Evolutionary conservation across 2,888 invertebrate species (phyloP).

Genomic region (Sinelater perroti): DNA sequence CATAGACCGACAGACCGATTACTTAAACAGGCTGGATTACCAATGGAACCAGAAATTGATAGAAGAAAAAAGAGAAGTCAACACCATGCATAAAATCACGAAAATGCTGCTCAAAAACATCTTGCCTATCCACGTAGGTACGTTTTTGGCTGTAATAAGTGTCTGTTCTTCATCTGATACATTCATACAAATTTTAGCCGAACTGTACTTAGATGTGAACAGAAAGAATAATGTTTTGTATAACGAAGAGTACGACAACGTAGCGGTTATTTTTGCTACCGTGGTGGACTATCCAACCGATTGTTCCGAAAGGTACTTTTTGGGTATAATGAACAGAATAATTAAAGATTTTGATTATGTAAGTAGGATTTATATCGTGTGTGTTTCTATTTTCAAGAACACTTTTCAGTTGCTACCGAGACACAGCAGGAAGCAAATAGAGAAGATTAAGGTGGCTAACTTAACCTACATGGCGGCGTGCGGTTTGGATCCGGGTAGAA

Average conservation of each 20-base stretch:
- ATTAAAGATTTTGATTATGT: slow-evolving; percentile 94
- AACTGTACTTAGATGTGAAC: slow-evolving; percentile 77
- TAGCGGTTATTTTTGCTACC: slow-evolving; percentile 96
- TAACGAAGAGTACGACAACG: slow-evolving; percentile 82
- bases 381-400: slow-evolving; percentile 76
- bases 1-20: slow-evolving; percentile 89
- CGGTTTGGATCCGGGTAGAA: slow-evolving; percentile 80
- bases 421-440: slow-evolving; percentile 69
- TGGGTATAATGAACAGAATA: slow-evolving; percentile 80
- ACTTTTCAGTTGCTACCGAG: slow-evolving; percentile 23
- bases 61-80: slow-evolving; percentile 85
- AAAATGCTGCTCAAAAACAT: slow-evolving; percentile 91
- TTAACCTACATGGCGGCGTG: slow-evolving; percentile 98
- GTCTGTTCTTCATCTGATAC: neutral
- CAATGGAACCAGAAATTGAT: slow-evolving; percentile 79
- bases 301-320: slow-evolving; percentile 63
- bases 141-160: slow-evolving; percentile 46
- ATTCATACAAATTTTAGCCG: slow-evolving; percentile 65
- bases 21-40: slow-evolving; percentile 85
- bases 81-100: slow-evolving; percentile 87
- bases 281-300: slow-evolving; percentile 63
- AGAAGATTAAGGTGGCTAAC: slow-evolving; percentile 96
- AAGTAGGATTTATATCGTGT: slow-evolving; percentile 42
- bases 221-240: slow-evolving; percentile 76
- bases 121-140: slow-evolving; percentile 91